Conservation (phyloP, 2,888 invertebrate species). For the Sericinus montela region DNA sequence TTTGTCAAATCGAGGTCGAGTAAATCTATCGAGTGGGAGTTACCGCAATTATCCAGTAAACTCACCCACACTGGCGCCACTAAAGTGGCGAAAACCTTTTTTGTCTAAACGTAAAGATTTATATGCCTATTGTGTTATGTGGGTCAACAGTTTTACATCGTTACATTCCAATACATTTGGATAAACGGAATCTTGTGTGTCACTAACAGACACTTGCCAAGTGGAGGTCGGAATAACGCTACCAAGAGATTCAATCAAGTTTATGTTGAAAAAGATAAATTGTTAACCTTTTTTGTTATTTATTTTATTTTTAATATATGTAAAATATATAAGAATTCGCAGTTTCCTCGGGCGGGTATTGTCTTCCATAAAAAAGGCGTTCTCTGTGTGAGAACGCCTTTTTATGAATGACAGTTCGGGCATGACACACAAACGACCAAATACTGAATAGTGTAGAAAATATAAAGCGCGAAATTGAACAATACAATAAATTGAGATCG, state of each 20-base stretch:
- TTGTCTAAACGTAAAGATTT: slow-evolving; percentile 61
- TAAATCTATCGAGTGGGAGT: slow-evolving; percentile 30
- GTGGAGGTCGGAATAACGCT: slow-evolving; percentile 28
- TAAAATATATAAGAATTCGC: no score
- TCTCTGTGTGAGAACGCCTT: no score
- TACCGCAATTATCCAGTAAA: slow-evolving; percentile 25
- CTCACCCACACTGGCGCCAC: slow-evolving; percentile 28
- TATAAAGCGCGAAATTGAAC: no score
- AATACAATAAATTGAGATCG: no score
- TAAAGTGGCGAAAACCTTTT: slow-evolving; percentile 43
- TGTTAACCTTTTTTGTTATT: no score
- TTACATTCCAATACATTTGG: slow-evolving; percentile 25
- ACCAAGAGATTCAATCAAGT: slow-evolving; percentile 25
- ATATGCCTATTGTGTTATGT: slow-evolving; percentile 63
- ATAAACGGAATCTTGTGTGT: slow-evolving; percentile 39
- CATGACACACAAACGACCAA: no score
- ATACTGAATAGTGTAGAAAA: no score
- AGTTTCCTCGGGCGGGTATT: no score
- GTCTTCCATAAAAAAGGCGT: no score
- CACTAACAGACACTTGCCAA: slow-evolving; percentile 43
- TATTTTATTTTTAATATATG: no score
- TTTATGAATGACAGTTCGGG: no score
- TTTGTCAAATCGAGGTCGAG: slow-evolving; percentile 29
- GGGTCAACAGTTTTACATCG: slow-evolving; percentile 62
- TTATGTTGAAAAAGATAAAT: neutral